Evolutionary conservation across 2,113 vertebrate species (phyloP).

Genomic region (Bos taurus): DNA sequence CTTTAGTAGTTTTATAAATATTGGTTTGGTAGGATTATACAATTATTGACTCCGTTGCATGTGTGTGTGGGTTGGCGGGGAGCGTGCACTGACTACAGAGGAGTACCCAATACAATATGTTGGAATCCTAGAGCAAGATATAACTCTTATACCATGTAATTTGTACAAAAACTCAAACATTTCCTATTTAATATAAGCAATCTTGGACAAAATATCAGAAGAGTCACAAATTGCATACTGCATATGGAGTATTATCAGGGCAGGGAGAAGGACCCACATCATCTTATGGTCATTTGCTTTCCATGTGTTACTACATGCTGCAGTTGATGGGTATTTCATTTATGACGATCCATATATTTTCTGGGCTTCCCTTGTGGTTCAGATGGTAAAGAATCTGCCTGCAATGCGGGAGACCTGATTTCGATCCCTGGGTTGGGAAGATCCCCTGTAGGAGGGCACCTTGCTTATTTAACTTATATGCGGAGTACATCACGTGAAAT

Average conservation of each 20-base stretch:
- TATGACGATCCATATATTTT: not conserved
- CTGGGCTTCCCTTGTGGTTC: not conserved
- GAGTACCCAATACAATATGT: not conserved
- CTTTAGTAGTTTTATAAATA: not conserved
- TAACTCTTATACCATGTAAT: not conserved
- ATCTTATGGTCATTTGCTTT: not conserved
- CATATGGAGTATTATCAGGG: not conserved
- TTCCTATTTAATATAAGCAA: not conserved
- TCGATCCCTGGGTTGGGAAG: not conserved
- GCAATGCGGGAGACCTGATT: not conserved
- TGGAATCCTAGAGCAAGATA: not conserved
- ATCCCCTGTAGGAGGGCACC: not conserved
- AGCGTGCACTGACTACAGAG: not conserved
- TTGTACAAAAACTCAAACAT: not conserved
- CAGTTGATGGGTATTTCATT: not conserved
- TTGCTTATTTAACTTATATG: not conserved
- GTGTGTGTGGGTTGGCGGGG: fast-evolving
- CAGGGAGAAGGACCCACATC: not conserved
- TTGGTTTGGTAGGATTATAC: not conserved
- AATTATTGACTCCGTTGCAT: not conserved
- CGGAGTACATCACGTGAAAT: not conserved
- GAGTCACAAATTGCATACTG: not conserved
- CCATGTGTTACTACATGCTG: not conserved
- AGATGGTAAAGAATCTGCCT: not conserved
- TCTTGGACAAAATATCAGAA: not conserved